Conservation (phyloP, 64 coral and sea anemone species). For the Dendronephthya gigantea region DNA sequence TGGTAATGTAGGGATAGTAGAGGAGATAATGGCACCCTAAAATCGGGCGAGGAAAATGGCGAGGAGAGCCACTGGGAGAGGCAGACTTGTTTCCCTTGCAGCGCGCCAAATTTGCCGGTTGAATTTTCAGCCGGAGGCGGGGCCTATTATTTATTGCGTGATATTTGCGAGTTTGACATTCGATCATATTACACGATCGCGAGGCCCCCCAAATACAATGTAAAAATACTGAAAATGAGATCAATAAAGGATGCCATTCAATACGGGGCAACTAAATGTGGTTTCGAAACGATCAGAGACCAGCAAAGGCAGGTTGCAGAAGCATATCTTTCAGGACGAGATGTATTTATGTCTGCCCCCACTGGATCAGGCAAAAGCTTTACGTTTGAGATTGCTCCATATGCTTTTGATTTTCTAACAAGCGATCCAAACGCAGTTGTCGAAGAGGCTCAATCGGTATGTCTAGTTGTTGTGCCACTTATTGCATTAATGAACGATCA, state of each 20-base stretch:
- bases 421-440: not conserved
- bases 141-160: too few species aligned
- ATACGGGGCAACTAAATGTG: not conserved
- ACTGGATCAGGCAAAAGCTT: not conserved
- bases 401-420: not conserved
- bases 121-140: too few species aligned
- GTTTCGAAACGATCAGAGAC: not conserved
- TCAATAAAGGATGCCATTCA: not conserved
- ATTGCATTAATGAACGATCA: not conserved
- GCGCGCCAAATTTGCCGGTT: too few species aligned
- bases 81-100: too few species aligned
- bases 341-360: slow-evolving; percentile 10
- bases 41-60: too few species aligned
- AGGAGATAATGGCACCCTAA: too few species aligned
- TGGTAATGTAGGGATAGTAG: too few species aligned
- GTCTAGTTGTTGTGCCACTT: not conserved
- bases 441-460: not conserved
- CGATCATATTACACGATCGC: too few species aligned
- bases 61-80: too few species aligned
- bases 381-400: not conserved
- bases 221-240: too few species aligned
- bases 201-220: too few species aligned
- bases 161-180: too few species aligned
- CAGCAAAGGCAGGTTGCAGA: slow-evolving; percentile 4
- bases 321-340: not conserved